Evolutionary conservation across 2,888 invertebrate species (phyloP).

Genomic region (Monopis laevigella): DNA sequence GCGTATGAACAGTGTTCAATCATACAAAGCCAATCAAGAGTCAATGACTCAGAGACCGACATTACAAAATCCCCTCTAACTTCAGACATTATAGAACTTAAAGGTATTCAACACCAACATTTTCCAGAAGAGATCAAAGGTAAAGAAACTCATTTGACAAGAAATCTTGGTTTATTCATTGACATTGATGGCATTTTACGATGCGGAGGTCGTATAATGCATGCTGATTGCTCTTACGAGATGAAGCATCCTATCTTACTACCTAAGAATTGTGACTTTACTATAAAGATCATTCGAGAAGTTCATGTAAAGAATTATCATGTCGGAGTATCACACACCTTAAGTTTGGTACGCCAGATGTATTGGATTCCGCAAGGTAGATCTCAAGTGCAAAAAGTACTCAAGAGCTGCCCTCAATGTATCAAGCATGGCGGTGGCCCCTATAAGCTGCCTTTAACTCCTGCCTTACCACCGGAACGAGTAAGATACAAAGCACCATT

Average conservation of each 20-base stretch:
- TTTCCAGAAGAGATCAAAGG: constrained; percentile 15
- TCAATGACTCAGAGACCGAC: too few species aligned
- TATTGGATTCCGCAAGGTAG: constrained; percentile 21
- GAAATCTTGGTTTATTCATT: constrained; percentile 16
- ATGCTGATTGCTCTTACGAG: constrained; percentile 14
- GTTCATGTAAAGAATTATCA: constrained; percentile 18
- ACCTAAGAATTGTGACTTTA: constrained; percentile 16
- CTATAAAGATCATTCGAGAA: constrained; percentile 14
- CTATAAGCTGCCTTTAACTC: constrained; percentile 20
- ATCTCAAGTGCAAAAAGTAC: constrained; percentile 15
- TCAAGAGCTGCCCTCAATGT: constrained; percentile 18
- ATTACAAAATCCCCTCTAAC: too few species aligned
- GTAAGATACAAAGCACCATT: constrained; percentile 1
- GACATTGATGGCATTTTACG: constrained; percentile 17
- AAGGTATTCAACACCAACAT: too few species aligned
- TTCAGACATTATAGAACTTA: too few species aligned
- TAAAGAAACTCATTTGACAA: constrained; percentile 14
- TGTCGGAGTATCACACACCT: constrained; percentile 18
- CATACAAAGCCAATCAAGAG: too few species aligned
- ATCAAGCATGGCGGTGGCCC: constrained; percentile 22
- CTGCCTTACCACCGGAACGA: constrained; percentile 18
- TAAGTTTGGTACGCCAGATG: constrained; percentile 15
- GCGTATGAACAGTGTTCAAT: too few species aligned
- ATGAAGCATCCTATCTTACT: constrained; percentile 14
- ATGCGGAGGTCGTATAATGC: constrained; percentile 16